Conservation (phyloP, 1,140 invertebrate species). For the Harlomillsia oculata region DNA sequence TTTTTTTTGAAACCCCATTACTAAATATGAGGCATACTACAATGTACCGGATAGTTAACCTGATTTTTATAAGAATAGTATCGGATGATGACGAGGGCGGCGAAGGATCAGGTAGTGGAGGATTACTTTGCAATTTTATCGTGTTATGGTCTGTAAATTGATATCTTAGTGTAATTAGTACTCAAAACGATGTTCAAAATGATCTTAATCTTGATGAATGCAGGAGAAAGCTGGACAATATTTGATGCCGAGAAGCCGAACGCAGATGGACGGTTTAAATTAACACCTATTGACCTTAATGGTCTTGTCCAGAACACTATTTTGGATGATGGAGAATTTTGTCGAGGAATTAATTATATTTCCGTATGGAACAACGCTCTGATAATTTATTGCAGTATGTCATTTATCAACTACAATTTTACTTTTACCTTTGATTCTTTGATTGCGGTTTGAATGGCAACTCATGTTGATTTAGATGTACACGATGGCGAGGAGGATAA, state of each 20-base stretch:
- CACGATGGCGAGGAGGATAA: background rate
- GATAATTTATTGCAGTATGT: slow-evolving; percentile 9
- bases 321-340: background rate
- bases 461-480: too few species aligned
- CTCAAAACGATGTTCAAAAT: background rate
- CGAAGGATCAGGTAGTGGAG: background rate
- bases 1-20: slow-evolving; percentile 1
- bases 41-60: slow-evolving; percentile 15
- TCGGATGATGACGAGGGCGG: slow-evolving; percentile 1
- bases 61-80: slow-evolving; percentile 15
- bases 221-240: slow-evolving; percentile 16
- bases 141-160: background rate
- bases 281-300: slow-evolving; percentile 1
- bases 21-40: slow-evolving; percentile 18
- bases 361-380: slow-evolving; percentile 11
- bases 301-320: slow-evolving; percentile 3
- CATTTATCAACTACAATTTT: background rate
- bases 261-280: slow-evolving; percentile 1
- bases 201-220: background rate
- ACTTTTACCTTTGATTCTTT: background rate
- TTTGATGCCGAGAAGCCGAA: slow-evolving; percentile 23
- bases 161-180: background rate
- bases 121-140: background rate
- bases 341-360: slow-evolving; percentile 11
- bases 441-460: background rate